A percentile compares a stretch with the other conserved stretches of the same genome.
phyloP scores from a whole-genome alignment of 2,888 invertebrate genomes.

The Eucera pruinosa region DNA sequence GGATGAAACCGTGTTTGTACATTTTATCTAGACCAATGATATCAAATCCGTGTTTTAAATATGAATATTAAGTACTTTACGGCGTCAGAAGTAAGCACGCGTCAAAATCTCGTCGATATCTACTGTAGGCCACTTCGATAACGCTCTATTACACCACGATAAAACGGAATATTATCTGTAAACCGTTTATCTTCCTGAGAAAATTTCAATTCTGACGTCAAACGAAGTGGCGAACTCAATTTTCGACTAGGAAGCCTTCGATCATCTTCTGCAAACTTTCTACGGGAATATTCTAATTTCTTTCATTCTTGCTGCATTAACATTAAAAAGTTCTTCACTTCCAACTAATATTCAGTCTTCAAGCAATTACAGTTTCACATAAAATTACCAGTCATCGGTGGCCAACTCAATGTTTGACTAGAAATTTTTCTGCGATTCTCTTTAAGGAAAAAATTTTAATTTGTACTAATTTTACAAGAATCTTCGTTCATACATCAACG shows the following conservation, averaged over 20 bases:
- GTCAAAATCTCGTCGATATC: slow-evolving; percentile 21
- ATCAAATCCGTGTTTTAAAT: not conserved
- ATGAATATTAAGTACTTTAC: not conserved
- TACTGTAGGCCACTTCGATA: slow-evolving; percentile 4
- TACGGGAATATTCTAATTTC: no score
- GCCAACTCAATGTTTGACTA: no score
- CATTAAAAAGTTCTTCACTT: no score
- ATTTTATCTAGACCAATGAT: not conserved
- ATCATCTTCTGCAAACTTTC: not conserved
- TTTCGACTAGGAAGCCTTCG: not conserved
- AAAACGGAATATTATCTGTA: slow-evolving; percentile 2
- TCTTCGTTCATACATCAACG: no score
- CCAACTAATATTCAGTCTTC: no score
- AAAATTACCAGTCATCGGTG: no score
- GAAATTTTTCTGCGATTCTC: no score
- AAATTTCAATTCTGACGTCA: not conserved
- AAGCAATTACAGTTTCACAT: no score
- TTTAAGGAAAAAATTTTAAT: no score
- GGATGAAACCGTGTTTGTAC: not conserved
- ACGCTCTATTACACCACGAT: slow-evolving; percentile 11
- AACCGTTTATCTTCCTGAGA: slow-evolving; percentile 10
- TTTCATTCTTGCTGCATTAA: no score
- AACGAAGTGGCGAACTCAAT: not conserved
- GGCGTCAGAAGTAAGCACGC: not conserved
- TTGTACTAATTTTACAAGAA: no score